phyloP scores from a whole-genome alignment of 2,113 vertebrate species.

The Oriolus oriolus region DNA sequence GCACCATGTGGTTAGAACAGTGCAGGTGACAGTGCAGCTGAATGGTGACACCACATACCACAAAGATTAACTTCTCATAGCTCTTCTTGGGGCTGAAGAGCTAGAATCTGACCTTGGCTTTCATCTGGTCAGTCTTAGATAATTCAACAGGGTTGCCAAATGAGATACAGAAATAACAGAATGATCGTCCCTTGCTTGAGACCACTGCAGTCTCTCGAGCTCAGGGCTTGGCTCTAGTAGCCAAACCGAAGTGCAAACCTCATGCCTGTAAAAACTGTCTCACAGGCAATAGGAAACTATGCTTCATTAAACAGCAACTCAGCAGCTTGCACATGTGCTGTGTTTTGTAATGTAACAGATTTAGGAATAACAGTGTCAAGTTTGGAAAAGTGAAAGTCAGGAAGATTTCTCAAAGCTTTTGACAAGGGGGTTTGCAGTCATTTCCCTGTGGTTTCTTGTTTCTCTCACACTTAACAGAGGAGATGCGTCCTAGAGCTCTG shows the following conservation, averaged over 20 bases:
- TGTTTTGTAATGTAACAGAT: background rate
- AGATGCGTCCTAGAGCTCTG: background rate
- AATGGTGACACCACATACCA: constrained; percentile 1
- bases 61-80: background rate
- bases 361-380: background rate
- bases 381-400: background rate
- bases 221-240: background rate
- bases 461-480: background rate
- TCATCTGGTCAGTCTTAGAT: background rate
- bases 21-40: constrained; percentile 31
- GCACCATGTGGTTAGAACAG: constrained; percentile 3
- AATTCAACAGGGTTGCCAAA: background rate
- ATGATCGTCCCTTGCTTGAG: background rate
- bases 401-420: constrained; percentile 20
- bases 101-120: background rate
- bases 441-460: background rate
- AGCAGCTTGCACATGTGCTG: background rate
- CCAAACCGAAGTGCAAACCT: background rate
- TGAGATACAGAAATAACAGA: background rate
- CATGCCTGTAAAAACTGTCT: background rate
- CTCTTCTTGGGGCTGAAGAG: background rate
- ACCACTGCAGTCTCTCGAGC: background rate
- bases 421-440: background rate
- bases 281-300: background rate
- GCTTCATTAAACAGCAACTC: constrained; percentile 19